Evolutionary conservation across 2,888 invertebrate genomes (phyloP).

Genomic region (Drosophila monieri): DNA sequence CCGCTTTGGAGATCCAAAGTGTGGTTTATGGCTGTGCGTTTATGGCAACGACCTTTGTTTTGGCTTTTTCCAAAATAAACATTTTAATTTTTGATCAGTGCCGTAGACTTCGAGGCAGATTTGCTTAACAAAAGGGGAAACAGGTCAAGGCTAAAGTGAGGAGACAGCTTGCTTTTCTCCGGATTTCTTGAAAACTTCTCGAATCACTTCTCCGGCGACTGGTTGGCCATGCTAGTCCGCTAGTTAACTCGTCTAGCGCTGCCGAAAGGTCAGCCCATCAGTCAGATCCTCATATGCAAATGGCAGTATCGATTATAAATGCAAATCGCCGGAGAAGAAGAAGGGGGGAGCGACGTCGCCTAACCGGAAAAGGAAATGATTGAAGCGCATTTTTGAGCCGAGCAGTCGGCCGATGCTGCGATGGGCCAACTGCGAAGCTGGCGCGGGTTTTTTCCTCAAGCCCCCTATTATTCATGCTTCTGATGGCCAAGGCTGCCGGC

Average conservation of each 20-base stretch:
- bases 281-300: slow-evolving; percentile 54
- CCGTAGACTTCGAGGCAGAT: background rate
- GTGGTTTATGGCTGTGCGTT: slow-evolving; percentile 5
- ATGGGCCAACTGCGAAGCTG: slow-evolving; percentile 20
- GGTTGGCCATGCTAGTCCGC: background rate
- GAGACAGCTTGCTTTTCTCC: background rate
- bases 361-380: slow-evolving; percentile 78
- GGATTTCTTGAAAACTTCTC: background rate
- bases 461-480: slow-evolving; percentile 40
- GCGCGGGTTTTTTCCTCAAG: slow-evolving; percentile 10
- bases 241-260: background rate
- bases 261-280: slow-evolving; percentile 32
- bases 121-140: background rate
- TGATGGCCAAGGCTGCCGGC: slow-evolving; percentile 18
- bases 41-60: slow-evolving; percentile 21
- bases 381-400: slow-evolving; percentile 48
- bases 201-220: background rate
- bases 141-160: background rate
- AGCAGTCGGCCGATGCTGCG: slow-evolving; percentile 19
- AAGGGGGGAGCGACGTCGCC: slow-evolving; percentile 36
- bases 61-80: slow-evolving; percentile 2
- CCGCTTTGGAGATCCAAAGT: background rate
- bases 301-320: slow-evolving; percentile 50
- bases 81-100: background rate
- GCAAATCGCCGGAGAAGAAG: slow-evolving; percentile 54